Evolutionary conservation across 2,888 invertebrate genomes (phyloP).

Genomic region (Unio delphinus): DNA sequence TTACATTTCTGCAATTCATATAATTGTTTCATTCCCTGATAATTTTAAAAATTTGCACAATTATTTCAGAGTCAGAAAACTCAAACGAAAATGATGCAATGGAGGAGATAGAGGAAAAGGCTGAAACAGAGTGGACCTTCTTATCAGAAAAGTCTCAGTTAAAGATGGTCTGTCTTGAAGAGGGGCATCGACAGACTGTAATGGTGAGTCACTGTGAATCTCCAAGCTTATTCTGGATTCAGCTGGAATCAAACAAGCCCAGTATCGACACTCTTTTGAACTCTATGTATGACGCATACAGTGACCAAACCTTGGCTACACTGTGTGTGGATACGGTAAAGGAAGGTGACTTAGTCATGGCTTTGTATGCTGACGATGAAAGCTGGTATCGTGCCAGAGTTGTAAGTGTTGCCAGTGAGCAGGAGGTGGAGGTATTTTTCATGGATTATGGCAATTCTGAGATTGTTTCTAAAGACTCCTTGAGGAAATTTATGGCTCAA

Average conservation of each 20-base stretch:
- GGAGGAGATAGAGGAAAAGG: background rate
- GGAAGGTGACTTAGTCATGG: conserved; percentile 47
- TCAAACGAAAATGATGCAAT: conserved; percentile 3
- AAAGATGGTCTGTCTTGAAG: conserved; percentile 1
- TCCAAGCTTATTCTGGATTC: conserved; percentile 57
- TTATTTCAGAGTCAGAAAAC: background rate
- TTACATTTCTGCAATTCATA: too few species aligned
- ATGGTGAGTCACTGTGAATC: conserved; percentile 38
- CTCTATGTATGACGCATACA: conserved; percentile 53
- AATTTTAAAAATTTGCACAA: too few species aligned
- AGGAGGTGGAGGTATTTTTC: conserved; percentile 50
- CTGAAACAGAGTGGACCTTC: background rate
- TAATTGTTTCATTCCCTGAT: too few species aligned
- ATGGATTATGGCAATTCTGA: conserved; percentile 68
- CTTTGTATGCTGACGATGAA: conserved; percentile 55
- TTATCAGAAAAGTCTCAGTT: too few species aligned
- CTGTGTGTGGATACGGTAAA: conserved; percentile 21
- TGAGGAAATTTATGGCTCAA: conserved; percentile 53
- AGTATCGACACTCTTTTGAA: conserved; percentile 47
- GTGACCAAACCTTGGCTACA: conserved; percentile 21
- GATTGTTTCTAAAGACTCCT: conserved; percentile 37
- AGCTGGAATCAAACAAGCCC: conserved; percentile 35
- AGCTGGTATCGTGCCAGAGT: conserved; percentile 61
- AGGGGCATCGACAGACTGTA: conserved; percentile 40
- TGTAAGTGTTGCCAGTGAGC: conserved; percentile 16